Base-by-base conservation (phyloP, 1,140 invertebrate species). In the Micrasema longulum region DNA sequence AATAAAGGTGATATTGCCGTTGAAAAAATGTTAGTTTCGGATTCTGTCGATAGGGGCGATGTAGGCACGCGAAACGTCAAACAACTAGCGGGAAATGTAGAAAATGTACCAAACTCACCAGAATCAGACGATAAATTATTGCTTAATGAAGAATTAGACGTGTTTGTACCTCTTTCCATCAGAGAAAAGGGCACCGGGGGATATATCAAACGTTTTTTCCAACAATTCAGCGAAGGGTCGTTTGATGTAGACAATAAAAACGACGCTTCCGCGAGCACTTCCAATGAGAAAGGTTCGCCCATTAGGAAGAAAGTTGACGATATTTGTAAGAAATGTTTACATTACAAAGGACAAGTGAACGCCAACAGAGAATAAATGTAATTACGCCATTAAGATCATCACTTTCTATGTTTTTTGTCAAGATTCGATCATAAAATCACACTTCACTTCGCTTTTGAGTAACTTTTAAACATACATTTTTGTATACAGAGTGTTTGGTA, bases 251-350 rank as follows among this genome's bases (percentile, higher is more conserved):
- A 84, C 4, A 82, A 82, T 2, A 41, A 38, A 22, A 60, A 43
- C 38, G 63, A 79, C 7, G 83, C 81, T 48, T 74, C 78, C 2
- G 77, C 79, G 0, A 78, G 79, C 50, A 77, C 78, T 18, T 80
- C 82, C n/a, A 84, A 79, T 14, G 73, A 75, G 10, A 75, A 69
- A 35, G 68, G 69, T 41, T 76, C 74, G n/a, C 74, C 70, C 2
- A 72, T 76, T 41, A 67, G 71, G 22, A 76, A 83, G 52, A 82
- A 73, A 63, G 83, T 83, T 9, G 83, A 84, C 73, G 83, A 83
- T 1, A 84, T 85, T 74, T 85, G 84, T 69, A 85, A 84, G 76
- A 85, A 85, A 77, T 85, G 83, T 74, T 78, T 85, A 26, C 84
- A 85, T 79, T 85, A 84, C 47, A 85, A 84, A 77, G 83, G 83